Evolutionary conservation across 2,113 vertebrate species (phyloP).

Genomic region (Phyllostomus discolor): DNA sequence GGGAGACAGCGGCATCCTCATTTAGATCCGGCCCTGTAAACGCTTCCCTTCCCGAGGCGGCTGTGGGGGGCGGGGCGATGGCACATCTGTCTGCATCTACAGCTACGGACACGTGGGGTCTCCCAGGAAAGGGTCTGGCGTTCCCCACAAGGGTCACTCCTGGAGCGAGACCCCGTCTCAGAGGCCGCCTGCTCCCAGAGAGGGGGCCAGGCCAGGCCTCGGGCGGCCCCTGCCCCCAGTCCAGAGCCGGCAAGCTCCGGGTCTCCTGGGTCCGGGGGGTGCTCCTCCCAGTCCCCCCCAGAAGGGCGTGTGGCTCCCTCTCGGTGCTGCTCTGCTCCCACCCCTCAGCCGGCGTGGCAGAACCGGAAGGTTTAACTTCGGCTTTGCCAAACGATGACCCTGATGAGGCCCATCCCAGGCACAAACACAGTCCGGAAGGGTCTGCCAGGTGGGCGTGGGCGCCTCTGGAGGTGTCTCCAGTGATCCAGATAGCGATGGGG

Average conservation of each 20-base stretch:
- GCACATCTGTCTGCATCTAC: background rate
- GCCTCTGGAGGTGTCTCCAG: background rate
- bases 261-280: background rate
- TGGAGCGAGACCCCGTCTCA: background rate
- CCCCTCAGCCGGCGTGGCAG: background rate
- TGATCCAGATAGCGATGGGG: accelerated
- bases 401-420: background rate
- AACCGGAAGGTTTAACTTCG: background rate
- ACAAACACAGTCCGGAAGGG: accelerated
- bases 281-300: background rate
- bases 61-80: background rate
- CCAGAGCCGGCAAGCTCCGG: background rate
- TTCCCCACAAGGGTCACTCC: background rate
- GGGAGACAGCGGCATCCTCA: background rate
- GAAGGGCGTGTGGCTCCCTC: background rate
- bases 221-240: background rate
- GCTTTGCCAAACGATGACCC: background rate
- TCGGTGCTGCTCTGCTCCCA: background rate
- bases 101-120: background rate
- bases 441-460: accelerated
- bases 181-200: accelerated
- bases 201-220: accelerated
- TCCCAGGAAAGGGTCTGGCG: background rate
- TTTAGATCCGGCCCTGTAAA: background rate
- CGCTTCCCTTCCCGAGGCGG: background rate